Evolutionary conservation across 2,113 vertebrate species (phyloP).

Genomic region (Solea senegalensis): DNA sequence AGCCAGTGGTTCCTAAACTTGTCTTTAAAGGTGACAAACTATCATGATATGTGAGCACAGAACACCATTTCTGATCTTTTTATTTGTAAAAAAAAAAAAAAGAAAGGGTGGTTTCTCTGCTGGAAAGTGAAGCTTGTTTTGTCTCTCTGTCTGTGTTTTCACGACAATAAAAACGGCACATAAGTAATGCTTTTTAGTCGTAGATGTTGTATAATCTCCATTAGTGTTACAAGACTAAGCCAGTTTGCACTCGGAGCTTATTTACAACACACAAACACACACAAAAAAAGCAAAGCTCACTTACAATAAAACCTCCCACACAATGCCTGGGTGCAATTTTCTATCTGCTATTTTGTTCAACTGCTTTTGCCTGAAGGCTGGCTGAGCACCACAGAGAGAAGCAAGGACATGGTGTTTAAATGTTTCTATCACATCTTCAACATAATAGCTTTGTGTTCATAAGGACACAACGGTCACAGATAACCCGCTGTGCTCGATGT

Average conservation of each 20-base stretch:
- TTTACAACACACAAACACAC: conserved; percentile 9
- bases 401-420: conserved; percentile 63
- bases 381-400: conserved; percentile 23
- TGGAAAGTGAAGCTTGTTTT: not conserved
- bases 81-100: too few relatives aligned
- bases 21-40: too few relatives aligned
- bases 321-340: conserved; percentile 29
- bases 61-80: not conserved
- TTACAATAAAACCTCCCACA: conserved; percentile 56
- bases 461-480: conserved; percentile 63
- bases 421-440: conserved; percentile 64
- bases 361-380: conserved; percentile 54
- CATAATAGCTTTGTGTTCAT: conserved; percentile 71
- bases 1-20: not conserved
- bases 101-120: too few relatives aligned
- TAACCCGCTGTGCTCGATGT: conserved; percentile 51
- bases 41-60: not conserved
- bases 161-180: not conserved
- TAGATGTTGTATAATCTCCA: conserved; percentile 23
- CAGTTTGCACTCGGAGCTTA: conserved; percentile 17
- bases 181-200: not conserved
- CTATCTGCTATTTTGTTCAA: conserved; percentile 44
- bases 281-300: conserved; percentile 12
- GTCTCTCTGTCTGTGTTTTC: not conserved
- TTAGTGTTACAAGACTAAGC: conserved; percentile 11